Conservation (phyloP, 1,140 invertebrate species). For the Dreissena rostriformis region DNA sequence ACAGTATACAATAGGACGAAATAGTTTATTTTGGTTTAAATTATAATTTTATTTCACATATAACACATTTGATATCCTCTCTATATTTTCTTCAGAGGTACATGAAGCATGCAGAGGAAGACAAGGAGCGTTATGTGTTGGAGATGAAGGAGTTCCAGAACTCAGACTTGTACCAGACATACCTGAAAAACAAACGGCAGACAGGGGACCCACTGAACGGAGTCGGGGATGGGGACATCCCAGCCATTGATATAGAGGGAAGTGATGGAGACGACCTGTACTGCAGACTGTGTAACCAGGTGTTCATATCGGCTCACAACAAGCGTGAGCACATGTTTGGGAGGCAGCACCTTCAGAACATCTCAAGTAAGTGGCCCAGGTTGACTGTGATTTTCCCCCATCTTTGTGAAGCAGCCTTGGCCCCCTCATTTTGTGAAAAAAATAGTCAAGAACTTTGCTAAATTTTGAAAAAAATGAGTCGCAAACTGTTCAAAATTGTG, state of each 20-base stretch:
- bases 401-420: too few relatives aligned
- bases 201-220: background rate
- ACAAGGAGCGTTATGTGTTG: slow-evolving; percentile 44
- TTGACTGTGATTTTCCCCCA: too few relatives aligned
- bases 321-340: slow-evolving; percentile 84
- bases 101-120: slow-evolving; percentile 39
- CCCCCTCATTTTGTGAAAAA: too few relatives aligned
- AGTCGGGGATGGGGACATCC: slow-evolving; percentile 16
- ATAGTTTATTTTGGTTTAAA: too few relatives aligned
- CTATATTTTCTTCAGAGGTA: slow-evolving; percentile 32
- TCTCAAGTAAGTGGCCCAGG: slow-evolving; percentile 54
- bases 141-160: slow-evolving; percentile 55
- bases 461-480: too few relatives aligned
- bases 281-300: slow-evolving; percentile 84
- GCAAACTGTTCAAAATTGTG: too few relatives aligned
- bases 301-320: slow-evolving; percentile 84
- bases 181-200: slow-evolving; percentile 38
- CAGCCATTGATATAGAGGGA: slow-evolving; percentile 34
- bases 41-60: too few relatives aligned
- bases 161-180: slow-evolving; percentile 41
- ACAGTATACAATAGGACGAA: too few relatives aligned
- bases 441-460: too few relatives aligned
- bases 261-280: slow-evolving; percentile 80
- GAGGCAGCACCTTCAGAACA: slow-evolving; percentile 82
- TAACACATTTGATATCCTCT: too few relatives aligned